Base-by-base conservation (phyloP, 2,113 vertebrate genomes). In the Spizaetus ornatus region DNA sequence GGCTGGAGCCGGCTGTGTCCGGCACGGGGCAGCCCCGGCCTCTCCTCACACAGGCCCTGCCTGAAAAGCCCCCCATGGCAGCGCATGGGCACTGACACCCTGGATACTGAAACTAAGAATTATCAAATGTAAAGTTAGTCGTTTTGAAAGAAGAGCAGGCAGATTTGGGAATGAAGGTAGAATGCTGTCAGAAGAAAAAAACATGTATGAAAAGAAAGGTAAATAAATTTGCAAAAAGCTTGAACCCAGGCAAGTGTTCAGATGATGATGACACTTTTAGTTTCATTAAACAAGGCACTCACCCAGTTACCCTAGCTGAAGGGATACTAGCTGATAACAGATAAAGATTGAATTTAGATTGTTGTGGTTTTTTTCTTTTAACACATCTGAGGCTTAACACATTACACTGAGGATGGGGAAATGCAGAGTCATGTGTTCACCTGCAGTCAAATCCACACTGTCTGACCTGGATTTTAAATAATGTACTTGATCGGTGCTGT, bases 401-500 rank as follows among this genome's bases (percentile, higher is more conserved):
- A 7, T 32, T 25, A 59, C 5, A 14, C 1, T 21, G 31, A 16
- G 12, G 38, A 58, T 0, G 0, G 29, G 11, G 55, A 56, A 43
- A 34, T 26, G 29, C 10, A 43, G 50, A 47, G 20, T 22, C 23
- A 4, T 0, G 0, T 58, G 16, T 72, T 45, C 43, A 47, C 8
- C 17, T 56, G 4, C 8, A 56, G 77, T 22, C 17, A 81, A 65
- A 78, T n/a, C 8, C 19, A 31, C 18, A 1, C 3, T 42, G 10
- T 69, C 20, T 76, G 56, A 86, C 5, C 9, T 43, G 13, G 7
- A 63, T 9, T 69, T 63, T 55, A 76, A 43, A n/a, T 29, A 17
- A 5, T 3, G 11, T 25, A 22, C 25, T 50, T 1, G 3, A n/a
- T 13, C 1, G 2, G 7, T 55, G 6, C 5, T n/a, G 1, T 38